phyloP scores from a whole-genome alignment of 1,140 invertebrate species.

The Drosophila novamexicana region DNA sequence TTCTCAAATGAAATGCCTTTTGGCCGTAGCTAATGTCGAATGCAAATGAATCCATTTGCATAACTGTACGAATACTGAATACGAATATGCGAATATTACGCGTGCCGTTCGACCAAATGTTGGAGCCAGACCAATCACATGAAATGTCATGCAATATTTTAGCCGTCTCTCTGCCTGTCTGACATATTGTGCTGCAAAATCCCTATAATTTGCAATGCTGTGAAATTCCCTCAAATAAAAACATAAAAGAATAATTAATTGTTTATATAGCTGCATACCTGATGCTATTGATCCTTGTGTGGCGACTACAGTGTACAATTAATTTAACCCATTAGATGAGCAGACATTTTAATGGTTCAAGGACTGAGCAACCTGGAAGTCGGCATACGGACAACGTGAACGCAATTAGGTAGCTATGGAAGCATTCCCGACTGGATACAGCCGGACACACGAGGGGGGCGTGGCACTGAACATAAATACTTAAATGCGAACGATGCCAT shows the following conservation, averaged over 20 bases:
- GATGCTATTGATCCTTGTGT: conserved; percentile 2
- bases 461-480: conserved; percentile 57
- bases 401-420: conserved; percentile 55
- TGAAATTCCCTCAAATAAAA: neutral
- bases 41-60: conserved; percentile 31
- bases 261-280: no score
- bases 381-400: conserved; percentile 35
- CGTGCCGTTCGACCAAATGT: neutral
- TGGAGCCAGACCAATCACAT: neutral
- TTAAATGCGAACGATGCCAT: conserved; percentile 67
- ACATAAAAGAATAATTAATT: neutral
- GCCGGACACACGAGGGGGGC: neutral
- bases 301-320: conserved; percentile 46
- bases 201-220: neutral
- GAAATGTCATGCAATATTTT: neutral
- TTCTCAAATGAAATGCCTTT: conserved; percentile 10
- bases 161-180: neutral
- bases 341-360: conserved; percentile 42
- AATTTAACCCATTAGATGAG: conserved; percentile 66
- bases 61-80: conserved; percentile 15
- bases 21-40: conserved; percentile 19
- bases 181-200: neutral
- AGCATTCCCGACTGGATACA: conserved; percentile 3
- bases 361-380: conserved; percentile 27
- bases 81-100: conserved; percentile 6